phyloP scores from a whole-genome alignment of 1,140 invertebrate genomes.

The Oscheius sp. region DNA sequence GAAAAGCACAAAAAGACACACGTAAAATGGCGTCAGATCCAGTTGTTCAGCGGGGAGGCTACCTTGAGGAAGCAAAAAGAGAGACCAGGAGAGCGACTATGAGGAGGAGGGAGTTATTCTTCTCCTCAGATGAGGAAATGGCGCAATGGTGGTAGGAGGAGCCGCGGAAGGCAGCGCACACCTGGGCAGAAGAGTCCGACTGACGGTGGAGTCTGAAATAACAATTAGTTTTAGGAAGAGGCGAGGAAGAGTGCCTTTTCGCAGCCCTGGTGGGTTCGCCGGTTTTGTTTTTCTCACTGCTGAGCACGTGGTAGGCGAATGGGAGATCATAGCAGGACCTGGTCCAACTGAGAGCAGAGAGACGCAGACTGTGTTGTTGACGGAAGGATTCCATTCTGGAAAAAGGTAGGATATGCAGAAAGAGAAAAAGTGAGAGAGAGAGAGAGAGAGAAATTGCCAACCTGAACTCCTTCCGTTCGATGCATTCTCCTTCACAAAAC shows the following conservation, averaged over 20 bases:
- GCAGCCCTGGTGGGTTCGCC: neutral
- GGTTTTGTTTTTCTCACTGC: neutral
- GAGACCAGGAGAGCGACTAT: neutral
- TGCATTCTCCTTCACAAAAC: slow-evolving; percentile 14
- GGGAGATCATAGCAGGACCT: slow-evolving; percentile 29
- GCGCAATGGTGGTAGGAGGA: slow-evolving; percentile 11
- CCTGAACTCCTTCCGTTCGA: slow-evolving; percentile 20
- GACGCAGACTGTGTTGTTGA: slow-evolving; percentile 24
- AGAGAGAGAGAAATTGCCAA: neutral
- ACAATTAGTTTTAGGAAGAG: neutral
- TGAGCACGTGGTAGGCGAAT: slow-evolving; percentile 22
- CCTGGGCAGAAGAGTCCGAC: neutral
- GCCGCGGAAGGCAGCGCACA: slow-evolving; percentile 16
- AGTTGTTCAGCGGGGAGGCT: too few species aligned
- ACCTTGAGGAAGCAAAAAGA: neutral
- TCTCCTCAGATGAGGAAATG: neutral
- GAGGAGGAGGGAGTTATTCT: too few species aligned
- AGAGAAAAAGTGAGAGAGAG: too few species aligned
- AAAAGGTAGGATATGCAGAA: neutral
- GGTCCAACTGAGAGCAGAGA: slow-evolving; percentile 5
- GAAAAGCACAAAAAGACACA: too few species aligned
- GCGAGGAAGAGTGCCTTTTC: neutral
- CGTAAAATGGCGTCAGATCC: too few species aligned
- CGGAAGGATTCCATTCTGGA: slow-evolving; percentile 30
- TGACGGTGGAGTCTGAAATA: slow-evolving; percentile 1